phyloP scores from a whole-genome alignment of 2,113 vertebrate genomes.

The Epinephelus cyanopodus region DNA sequence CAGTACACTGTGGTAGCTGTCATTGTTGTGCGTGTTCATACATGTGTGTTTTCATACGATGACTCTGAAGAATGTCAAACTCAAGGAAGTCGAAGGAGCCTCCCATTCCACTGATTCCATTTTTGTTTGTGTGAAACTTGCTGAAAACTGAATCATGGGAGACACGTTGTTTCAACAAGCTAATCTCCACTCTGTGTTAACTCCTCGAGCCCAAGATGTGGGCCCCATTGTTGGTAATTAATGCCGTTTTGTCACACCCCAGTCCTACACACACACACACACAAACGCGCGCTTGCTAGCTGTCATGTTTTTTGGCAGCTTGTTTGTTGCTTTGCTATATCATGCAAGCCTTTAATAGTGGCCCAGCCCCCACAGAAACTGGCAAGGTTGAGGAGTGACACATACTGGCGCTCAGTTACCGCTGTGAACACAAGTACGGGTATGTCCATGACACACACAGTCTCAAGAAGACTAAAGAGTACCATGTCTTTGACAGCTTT shows the following conservation, averaged over 20 bases:
- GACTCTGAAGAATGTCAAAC: conserved; percentile 39
- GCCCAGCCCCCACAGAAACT: conserved; percentile 38
- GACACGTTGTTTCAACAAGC: conserved; percentile 44
- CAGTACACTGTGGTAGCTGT: not conserved
- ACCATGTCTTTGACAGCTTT: conserved; percentile 60
- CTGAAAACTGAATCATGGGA: conserved; percentile 14
- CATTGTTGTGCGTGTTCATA: conserved; percentile 29
- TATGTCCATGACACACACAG: conserved; percentile 58
- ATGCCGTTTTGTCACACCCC: conserved; percentile 29
- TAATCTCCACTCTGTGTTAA: conserved; percentile 42
- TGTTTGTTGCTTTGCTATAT: conserved; percentile 35
- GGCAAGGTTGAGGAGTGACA: conserved; percentile 49
- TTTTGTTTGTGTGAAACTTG: conserved; percentile 12
- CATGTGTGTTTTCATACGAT: conserved; percentile 26
- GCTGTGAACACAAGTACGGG: conserved; percentile 45
- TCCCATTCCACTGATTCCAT: not conserved
- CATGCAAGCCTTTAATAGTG: conserved; percentile 42
- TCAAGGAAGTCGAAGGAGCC: not conserved
- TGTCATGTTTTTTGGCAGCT: conserved; percentile 54
- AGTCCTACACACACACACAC: conserved; percentile 12
- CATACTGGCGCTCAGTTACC: conserved; percentile 44
- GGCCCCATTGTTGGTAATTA: conserved; percentile 41
- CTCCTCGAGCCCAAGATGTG: conserved; percentile 29
- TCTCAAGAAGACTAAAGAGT: conserved; percentile 58
- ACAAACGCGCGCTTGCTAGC: conserved; percentile 6